Conservation (phyloP, 2,888 invertebrate species). For the Xylota segnis region DNA sequence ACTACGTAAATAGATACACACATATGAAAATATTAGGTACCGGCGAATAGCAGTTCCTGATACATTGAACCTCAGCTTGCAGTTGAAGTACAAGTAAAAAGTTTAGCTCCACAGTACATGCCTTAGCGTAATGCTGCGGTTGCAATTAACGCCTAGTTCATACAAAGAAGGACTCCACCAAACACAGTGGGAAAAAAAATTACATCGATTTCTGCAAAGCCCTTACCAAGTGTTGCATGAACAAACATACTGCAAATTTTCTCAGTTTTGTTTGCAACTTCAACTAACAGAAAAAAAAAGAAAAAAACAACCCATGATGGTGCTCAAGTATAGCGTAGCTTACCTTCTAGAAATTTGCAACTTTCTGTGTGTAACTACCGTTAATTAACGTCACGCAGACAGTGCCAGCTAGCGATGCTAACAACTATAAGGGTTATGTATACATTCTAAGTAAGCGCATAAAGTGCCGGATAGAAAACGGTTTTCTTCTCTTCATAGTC, state of each 20-base stretch:
- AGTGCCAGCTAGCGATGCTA: conserved; percentile 9
- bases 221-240: neutral
- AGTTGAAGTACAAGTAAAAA: too few species aligned
- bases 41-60: too few species aligned
- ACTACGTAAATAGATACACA: too few species aligned
- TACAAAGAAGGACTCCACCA: neutral
- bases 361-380: conserved; percentile 53
- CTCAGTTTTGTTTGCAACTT: conserved; percentile 2
- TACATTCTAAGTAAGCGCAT: conserved; percentile 50
- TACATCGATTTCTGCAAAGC: neutral
- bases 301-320: conserved; percentile 3
- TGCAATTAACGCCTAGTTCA: neutral
- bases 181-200: neutral
- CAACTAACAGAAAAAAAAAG: neutral
- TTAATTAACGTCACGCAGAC: conserved; percentile 66
- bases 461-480: conserved; percentile 54
- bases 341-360: conserved; percentile 33
- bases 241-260: conserved; percentile 12
- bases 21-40: too few species aligned
- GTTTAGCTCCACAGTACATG: too few species aligned
- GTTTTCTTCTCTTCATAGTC: conserved; percentile 25
- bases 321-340: conserved; percentile 9
- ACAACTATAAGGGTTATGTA: conserved; percentile 49
- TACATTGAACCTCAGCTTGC: too few species aligned
- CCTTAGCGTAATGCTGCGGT: neutral